Conservation (phyloP, 2,797 vertebrate species). For the Notamacropus eugenii region DNA sequence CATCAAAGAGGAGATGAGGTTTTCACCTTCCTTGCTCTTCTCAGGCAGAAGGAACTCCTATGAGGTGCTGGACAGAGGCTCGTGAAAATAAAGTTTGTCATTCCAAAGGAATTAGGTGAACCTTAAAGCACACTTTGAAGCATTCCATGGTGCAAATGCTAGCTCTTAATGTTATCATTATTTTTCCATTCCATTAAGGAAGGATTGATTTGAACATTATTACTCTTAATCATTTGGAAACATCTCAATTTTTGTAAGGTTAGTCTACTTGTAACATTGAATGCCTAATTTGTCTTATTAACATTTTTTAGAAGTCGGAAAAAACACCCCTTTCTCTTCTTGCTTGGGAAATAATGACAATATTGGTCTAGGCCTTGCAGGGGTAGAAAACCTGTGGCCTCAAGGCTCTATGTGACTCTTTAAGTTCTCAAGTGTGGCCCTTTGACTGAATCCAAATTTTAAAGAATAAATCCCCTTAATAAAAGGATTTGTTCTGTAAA, state of each 20-base stretch:
- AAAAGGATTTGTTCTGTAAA: too few relatives aligned
- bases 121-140: not conserved
- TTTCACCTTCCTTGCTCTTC: not conserved
- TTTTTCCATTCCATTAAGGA: slow-evolving; percentile 89
- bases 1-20: not conserved
- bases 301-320: slow-evolving; percentile 69
- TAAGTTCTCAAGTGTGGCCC: too few relatives aligned
- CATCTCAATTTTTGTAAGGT: slow-evolving; percentile 37
- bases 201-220: slow-evolving; percentile 86
- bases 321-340: not conserved
- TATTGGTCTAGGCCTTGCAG: too few relatives aligned
- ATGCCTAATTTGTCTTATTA: slow-evolving; percentile 71
- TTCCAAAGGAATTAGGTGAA: not conserved
- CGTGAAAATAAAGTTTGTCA: not conserved
- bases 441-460: too few relatives aligned
- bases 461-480: too few relatives aligned
- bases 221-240: not conserved
- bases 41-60: not conserved
- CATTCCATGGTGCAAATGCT: not conserved
- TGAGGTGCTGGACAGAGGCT: not conserved
- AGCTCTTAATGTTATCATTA: not conserved
- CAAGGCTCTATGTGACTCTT: too few relatives aligned
- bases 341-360: not conserved
- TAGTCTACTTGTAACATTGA: slow-evolving; percentile 47
- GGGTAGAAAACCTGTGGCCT: too few relatives aligned